Evolutionary conservation across 2,113 vertebrate species (phyloP), one percentile per base, ranked within the genome.

Genomic region (Nesogale talazaci): DNA sequence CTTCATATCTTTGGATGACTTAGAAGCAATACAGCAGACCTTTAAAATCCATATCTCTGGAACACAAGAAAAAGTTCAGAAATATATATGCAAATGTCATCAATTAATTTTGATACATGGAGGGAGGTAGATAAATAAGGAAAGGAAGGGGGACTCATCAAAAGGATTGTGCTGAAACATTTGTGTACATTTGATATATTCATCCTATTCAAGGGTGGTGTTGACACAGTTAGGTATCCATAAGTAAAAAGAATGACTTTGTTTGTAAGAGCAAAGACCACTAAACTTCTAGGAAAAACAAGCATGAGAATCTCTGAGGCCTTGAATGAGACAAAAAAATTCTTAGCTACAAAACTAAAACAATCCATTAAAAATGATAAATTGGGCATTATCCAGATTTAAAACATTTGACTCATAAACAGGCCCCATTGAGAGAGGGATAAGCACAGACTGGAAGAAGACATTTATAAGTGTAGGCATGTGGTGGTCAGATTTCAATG

Each of bases 21-120:
- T 90, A 78, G 57, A 69, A 40, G 88, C 57, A 11, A 31, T 92
- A 76, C 65, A 36, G 19, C 40, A 86, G 72, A 52, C 8, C 17
- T 83, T 88, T 85, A 84, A 94, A 87, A 84, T 92, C 34, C 6
- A 5, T 34, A 87, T 87, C 20, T 57, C 56, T 91, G 31, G 46
- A 92, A 93, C 2, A 95, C 23, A 67, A 89, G 34, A 69, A 69
- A 46, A 15, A 65, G 7, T 69, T 56, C 36, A 89, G 38, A 91
- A 85, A 78, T 78, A 91, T 36, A 83, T n/a, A 11, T 31, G 46
- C 11, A 78, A 25, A 82, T 20, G 75, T 38, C 9, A 52, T 12
- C 46, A 52, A 11, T 12, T 52, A 52, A 25, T 80, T 83, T 89
- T 72, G 61, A 42, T 81, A 79, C 83, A 81, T 65, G 69, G n/a